phyloP scores from a whole-genome alignment of 2,888 invertebrate species.

The Papilio gigon region DNA sequence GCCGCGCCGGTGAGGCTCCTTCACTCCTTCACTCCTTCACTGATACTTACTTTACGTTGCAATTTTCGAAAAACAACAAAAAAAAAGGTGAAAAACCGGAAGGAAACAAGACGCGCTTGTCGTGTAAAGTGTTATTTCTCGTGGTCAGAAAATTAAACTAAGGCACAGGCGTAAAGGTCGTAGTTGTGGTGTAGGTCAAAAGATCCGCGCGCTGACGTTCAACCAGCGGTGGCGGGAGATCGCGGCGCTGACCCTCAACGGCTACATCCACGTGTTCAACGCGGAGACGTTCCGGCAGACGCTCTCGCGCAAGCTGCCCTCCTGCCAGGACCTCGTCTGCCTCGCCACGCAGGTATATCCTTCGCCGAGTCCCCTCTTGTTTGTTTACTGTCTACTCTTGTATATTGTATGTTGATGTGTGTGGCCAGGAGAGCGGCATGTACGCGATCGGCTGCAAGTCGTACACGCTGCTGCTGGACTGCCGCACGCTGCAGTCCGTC shows the following conservation, averaged over 20 bases:
- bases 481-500: slow-evolving; percentile 90
- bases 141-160: no score
- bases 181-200: no score
- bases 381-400: no score
- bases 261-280: slow-evolving; percentile 96
- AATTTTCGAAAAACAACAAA: no score
- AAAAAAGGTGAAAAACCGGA: no score
- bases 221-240: slow-evolving; percentile 93
- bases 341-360: slow-evolving; percentile 85
- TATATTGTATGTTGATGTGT: background rate
- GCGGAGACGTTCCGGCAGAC: slow-evolving; percentile 94
- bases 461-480: slow-evolving; percentile 94
- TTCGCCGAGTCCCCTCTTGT: no score
- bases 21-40: background rate
- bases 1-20: slow-evolving; percentile 83
- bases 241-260: slow-evolving; percentile 95
- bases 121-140: no score
- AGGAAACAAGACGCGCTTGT: no score
- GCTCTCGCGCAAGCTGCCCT: slow-evolving; percentile 92
- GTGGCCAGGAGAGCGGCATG: slow-evolving; percentile 88
- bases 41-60: no score
- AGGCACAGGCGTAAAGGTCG: no score
- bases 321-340: slow-evolving; percentile 96
- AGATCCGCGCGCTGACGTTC: slow-evolving; percentile 92
- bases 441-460: slow-evolving; percentile 98